Base-by-base conservation (phyloP, 2,113 vertebrate genomes). In the Stegastes partitus region DNA sequence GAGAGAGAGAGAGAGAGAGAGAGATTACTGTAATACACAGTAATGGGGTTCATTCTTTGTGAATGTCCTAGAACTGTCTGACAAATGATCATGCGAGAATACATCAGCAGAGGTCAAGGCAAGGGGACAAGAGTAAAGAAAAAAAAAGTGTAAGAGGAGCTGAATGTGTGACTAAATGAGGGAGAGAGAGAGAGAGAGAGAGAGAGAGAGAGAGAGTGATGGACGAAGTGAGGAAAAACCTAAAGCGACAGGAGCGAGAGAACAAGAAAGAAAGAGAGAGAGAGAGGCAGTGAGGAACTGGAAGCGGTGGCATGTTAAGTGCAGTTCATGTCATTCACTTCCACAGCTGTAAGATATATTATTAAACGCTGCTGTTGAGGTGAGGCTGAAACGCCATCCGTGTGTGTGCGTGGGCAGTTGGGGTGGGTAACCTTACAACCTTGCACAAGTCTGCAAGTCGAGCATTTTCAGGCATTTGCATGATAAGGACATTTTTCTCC, bases 41-140 rank as follows among this genome's bases (percentile, higher is more conserved):
- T 86, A 82, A 90, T 81, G 66, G 83, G 47, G 65, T 80, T 83
- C 77, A 72, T 69, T 83, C 73, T 76, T 49, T 26, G 57, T 68
- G 51, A 73, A 87, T 72, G 88, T 87, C 74, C 79, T 77, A 74
- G 79, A 91, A 85, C 66, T 82, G 75, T 77, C 74, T 83, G 82
- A 92, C 74, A 87, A 88, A 93, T 76, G 74, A 87, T 81, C 57
- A 81, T 39, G 53, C 16, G 34, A 70, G 49, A 83, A 80, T 86
- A 79, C 84, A 91, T 85, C 87, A 85, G 88, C 57, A 68, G 74
- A 85, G 82, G 88, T 91, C 88, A 91, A 67, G 87, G 81, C 59
- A 73, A 76, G 70, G 49, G 53, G 78, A 86, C 45, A 25, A 3
- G 26, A 54, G 70, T 15, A 28, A 47, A 55, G 75, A 37, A 56